These are phyloP conservation scores for Platalea minor DNA, from an alignment of 2,797 vertebrate species.

Conservation along the genomic window DNA sequence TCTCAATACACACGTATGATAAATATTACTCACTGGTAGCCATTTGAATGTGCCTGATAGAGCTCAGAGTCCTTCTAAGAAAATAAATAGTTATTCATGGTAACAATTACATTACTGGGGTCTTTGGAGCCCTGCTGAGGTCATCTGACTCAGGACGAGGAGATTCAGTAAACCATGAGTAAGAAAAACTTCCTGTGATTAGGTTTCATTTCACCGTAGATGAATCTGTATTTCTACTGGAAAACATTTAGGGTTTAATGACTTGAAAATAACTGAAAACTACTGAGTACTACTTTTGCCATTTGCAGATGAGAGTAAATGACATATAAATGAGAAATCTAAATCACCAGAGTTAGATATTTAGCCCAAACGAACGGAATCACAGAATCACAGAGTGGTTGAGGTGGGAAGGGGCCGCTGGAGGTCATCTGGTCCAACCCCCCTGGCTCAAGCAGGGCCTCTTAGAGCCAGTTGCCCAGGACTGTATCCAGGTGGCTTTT, in stretches of 20 bases:
- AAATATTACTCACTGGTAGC: neutral
- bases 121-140: neutral
- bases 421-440: neutral
- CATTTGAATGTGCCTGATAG: neutral
- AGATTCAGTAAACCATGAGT: neutral
- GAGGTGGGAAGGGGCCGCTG: neutral
- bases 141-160: neutral
- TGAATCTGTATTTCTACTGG: neutral
- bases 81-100: neutral
- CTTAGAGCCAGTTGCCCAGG: neutral
- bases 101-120: neutral
- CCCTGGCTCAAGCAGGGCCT: neutral
- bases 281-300: neutral
- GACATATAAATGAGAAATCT: neutral
- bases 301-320: neutral
- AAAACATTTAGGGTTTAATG: neutral
- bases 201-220: neutral
- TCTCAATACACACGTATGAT: neutral
- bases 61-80: conserved; percentile 3
- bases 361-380: neutral
- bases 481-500: neutral
- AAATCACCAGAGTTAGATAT: neutral
- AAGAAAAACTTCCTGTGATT: neutral
- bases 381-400: neutral
- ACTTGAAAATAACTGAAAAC: neutral